These are phyloP conservation scores for Volucella inflata DNA, from an alignment of 2,888 invertebrate genomes.

Conservation along the genomic window DNA sequence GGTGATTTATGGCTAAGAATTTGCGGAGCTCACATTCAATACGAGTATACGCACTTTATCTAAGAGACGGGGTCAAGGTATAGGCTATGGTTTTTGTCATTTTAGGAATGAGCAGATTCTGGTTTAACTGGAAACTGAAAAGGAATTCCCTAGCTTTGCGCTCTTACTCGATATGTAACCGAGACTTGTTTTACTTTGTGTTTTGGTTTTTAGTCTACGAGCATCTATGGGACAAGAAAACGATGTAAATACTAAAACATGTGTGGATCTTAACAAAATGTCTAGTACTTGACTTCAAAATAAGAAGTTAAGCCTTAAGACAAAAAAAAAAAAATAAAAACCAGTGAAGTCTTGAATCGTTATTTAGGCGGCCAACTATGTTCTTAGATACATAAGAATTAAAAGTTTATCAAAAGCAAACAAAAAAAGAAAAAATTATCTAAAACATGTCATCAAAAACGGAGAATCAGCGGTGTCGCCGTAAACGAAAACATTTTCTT, in stretches of 20 bases:
- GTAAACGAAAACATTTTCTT: slow-evolving; percentile 75
- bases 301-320: background rate
- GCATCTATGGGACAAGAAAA: slow-evolving; percentile 26
- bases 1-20: slow-evolving; percentile 71
- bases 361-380: slow-evolving; percentile 4
- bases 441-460: slow-evolving; percentile 62
- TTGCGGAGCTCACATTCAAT: slow-evolving; percentile 37
- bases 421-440: slow-evolving; percentile 13
- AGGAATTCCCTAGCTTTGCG: slow-evolving; percentile 40
- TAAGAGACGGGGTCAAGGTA: slow-evolving; percentile 25
- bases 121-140: slow-evolving; percentile 43
- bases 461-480: slow-evolving; percentile 70
- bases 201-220: slow-evolving; percentile 11
- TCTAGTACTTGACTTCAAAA: slow-evolving; percentile 27
- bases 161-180: slow-evolving; percentile 49
- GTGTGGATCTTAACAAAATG: background rate
- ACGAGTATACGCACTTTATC: background rate
- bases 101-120: slow-evolving; percentile 50
- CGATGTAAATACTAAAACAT: slow-evolving; percentile 39
- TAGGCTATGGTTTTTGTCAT: slow-evolving; percentile 6
- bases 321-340: slow-evolving; percentile 7
- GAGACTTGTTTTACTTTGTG: background rate
- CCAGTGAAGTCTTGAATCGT: background rate
- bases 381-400: slow-evolving; percentile 11
- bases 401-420: background rate